Evolutionary conservation across 2,888 invertebrate genomes (phyloP), one percentile per base, ranked within the genome.

Genomic region (Neoascia interrupta): DNA sequence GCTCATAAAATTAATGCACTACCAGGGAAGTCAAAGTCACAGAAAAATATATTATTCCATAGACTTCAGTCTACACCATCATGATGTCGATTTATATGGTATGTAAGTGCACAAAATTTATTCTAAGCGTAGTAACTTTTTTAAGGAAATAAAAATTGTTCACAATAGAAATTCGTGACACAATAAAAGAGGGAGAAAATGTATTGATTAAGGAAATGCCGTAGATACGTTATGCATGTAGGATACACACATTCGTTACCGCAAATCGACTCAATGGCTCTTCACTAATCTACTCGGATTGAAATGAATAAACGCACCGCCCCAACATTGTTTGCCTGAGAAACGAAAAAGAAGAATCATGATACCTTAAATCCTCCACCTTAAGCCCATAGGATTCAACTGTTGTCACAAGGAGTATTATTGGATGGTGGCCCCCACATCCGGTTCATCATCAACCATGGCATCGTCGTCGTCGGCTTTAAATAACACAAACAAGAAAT

Each of bases 371-470:
- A 60, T 28, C 16, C 43, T 41, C 34, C 15, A 54, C 39, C 34
- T 28, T 21, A 73, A 73, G 51, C 51, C 58, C 16, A 28, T 53
- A 39, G 60, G 37, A 61, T 74, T 68, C 68, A 74, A 18, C 51
- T 74, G 68, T 68, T 73, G 58, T 58, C 58, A 53, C 28, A 73
- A 60, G 43, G 23, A 53, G 51, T 47, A 34, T 28, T 51, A 61
- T 21, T 23, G 26, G n/a, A n/a, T 26, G 43, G 31, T 53, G 37
- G 37, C 56, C 36, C 36, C 28, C n/a, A n/a, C n/a, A n/a, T n/a
- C n/a, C n/a, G n/a, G n/a, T n/a, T 34, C 34, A 53, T 43, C 43
- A 39, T 43, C 43, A 15, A 15, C 37, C 6, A 15, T 39, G 28
- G 19, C 8, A 18, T 37, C 16, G 4, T 10, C 23, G 15, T 34